phyloP scores from a whole-genome alignment of 2,888 invertebrate species.

The Nomada goodeniana region DNA sequence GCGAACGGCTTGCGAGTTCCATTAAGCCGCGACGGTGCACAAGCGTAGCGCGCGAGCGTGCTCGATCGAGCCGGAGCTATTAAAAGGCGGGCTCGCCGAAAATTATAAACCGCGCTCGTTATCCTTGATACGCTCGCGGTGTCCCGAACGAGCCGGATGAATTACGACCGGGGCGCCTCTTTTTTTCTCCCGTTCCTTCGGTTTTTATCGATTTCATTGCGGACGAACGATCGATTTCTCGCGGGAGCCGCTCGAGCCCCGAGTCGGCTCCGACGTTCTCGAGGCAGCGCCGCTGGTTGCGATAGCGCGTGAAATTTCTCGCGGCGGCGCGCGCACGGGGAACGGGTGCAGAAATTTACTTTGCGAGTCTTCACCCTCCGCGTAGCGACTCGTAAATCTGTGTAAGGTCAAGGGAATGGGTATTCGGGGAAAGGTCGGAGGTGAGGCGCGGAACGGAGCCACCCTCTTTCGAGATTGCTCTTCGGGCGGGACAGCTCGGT shows the following conservation, averaged over 20 bases:
- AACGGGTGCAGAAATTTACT: slow-evolving; percentile 60
- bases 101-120: slow-evolving; percentile 67
- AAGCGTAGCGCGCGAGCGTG: slow-evolving; percentile 15
- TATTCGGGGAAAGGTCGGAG: slow-evolving; percentile 45
- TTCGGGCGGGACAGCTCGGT: slow-evolving; percentile 70
- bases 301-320: neutral
- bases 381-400: slow-evolving; percentile 70
- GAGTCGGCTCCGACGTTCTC: neutral
- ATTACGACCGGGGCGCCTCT: slow-evolving; percentile 21
- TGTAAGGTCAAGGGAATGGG: slow-evolving; percentile 61
- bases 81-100: slow-evolving; percentile 52
- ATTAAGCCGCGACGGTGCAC: slow-evolving; percentile 51
- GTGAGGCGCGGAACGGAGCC: slow-evolving; percentile 52
- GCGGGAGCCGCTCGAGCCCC: neutral
- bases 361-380: slow-evolving; percentile 63
- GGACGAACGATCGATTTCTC: neutral
- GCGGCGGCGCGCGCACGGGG: neutral
- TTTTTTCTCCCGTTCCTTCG: neutral
- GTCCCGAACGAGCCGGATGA: slow-evolving; percentile 21
- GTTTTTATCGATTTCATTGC: slow-evolving; percentile 35
- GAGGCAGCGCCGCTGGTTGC: neutral
- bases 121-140: slow-evolving; percentile 30
- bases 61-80: slow-evolving; percentile 59
- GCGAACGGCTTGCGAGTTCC: slow-evolving; percentile 55
- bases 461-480: slow-evolving; percentile 67